Evolutionary conservation across 2,113 vertebrate genomes (phyloP), one percentile per base, ranked within the genome.

Genomic region (Pseudolaguvia tuberculata): DNA sequence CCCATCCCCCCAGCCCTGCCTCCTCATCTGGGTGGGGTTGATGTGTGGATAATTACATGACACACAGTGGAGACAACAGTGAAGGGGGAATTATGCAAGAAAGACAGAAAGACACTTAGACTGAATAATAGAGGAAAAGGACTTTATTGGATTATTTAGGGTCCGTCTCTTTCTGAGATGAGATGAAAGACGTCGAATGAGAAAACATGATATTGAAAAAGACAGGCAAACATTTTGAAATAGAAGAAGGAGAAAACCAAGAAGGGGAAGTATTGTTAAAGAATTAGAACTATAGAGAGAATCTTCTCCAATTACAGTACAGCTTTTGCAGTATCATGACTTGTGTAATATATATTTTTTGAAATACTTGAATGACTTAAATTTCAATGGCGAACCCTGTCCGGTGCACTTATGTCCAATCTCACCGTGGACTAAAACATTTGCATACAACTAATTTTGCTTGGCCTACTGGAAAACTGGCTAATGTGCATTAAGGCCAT

Each of bases 21-120:
- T 89, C 91, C 88, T 88, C 91, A 82, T 84, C 86, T 39, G 62
- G 86, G 88, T 85, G 91, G 90, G 89, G 87, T 86, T 77, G 72
- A 57, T 70, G 31, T 73, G 72, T 73, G 72, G 74, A 84, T 83
- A 82, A 80, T 73, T 83, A 76, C 75, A 51, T 50, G 42, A 78
- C 65, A 79, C 73, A 81, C 63, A 68, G 21, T 63, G 59, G 72
- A 67, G 63, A 68, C 75, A 79, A 78, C 76, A 68, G 77, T 56
- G 63, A 66, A 74, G 59, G 61, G 68, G 53, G n/a, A 66, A 74
- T 82, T 79, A 79, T 63, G 73, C 75, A 45, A 58, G 61, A 75
- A 59, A 70, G 56, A 65, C 63, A 62, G 35, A 57, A n/a, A n/a
- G n/a, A 50, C 45, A 55, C 39, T 39, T 31, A 47, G 52, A 50